Evolutionary conservation across 2,888 invertebrate genomes (phyloP).

Genomic region (Cryptocheilus praepositus): DNA sequence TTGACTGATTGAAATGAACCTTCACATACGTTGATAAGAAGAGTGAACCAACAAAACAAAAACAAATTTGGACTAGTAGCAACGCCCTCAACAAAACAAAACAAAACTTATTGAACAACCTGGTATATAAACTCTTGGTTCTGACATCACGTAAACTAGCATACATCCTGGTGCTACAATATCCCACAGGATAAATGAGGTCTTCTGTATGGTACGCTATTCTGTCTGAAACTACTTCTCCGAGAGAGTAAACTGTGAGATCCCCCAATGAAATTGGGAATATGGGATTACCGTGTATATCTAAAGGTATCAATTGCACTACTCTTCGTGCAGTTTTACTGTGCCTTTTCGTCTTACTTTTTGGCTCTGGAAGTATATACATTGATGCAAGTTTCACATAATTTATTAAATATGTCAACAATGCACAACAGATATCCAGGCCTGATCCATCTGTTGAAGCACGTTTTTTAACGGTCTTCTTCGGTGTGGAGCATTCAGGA

Average conservation of each 20-base stretch:
- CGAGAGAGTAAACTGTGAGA: constrained; percentile 84
- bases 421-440: constrained; percentile 35
- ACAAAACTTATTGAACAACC: too few relatives aligned
- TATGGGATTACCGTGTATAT: constrained; percentile 81
- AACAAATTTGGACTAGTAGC: too few relatives aligned
- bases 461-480: constrained; percentile 67
- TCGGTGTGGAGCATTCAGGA: constrained; percentile 59
- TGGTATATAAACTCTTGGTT: constrained; percentile 82
- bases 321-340: constrained; percentile 71
- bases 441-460: constrained; percentile 60
- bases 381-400: background rate
- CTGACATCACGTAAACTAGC: constrained; percentile 83
- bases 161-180: constrained; percentile 85
- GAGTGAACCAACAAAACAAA: too few relatives aligned
- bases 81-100: too few relatives aligned
- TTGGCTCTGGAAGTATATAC: constrained; percentile 51
- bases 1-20: too few relatives aligned
- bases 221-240: constrained; percentile 83
- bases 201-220: constrained; percentile 83
- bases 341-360: constrained; percentile 67
- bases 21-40: too few relatives aligned
- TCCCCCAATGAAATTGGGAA: constrained; percentile 85
- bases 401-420: constrained; percentile 1
- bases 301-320: constrained; percentile 81
- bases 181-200: constrained; percentile 86